These are phyloP conservation scores for Micoletzkya japonica DNA, from an alignment of 2,888 invertebrate species.

Conservation along the genomic window DNA sequence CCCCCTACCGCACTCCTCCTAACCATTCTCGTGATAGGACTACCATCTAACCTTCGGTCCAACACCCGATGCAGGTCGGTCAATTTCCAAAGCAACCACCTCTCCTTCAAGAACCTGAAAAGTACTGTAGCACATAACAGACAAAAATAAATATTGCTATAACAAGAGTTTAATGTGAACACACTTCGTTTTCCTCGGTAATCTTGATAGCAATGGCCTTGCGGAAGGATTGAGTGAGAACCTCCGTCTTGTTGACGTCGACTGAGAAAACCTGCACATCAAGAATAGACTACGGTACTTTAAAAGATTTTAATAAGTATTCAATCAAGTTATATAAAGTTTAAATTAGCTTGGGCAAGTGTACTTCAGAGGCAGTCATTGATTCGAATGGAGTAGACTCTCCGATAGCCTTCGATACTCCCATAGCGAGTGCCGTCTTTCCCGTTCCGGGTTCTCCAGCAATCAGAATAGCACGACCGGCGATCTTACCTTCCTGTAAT, in stretches of 20 bases:
- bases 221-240: conserved; percentile 90
- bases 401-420: conserved; percentile 66
- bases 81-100: conserved; percentile 95
- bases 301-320: background rate
- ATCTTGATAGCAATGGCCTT: conserved; percentile 92
- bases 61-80: conserved; percentile 86
- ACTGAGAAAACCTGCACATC: conserved; percentile 77
- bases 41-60: conserved; percentile 59
- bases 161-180: background rate
- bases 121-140: background rate
- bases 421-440: conserved; percentile 98
- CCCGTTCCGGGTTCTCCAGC: conserved; percentile 97
- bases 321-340: background rate
- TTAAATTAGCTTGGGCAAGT: background rate
- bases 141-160: background rate
- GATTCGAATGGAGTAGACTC: conserved; percentile 93
- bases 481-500: conserved; percentile 85
- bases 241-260: conserved; percentile 99
- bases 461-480: conserved; percentile 88
- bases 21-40: too few relatives aligned
- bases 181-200: conserved; percentile 72
- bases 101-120: conserved; percentile 94
- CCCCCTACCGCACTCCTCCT: too few relatives aligned
- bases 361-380: conserved; percentile 95
- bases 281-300: background rate